Evolutionary conservation across 2,797 vertebrate species (phyloP).

Genomic region (Kryptolebias ocellatus): DNA sequence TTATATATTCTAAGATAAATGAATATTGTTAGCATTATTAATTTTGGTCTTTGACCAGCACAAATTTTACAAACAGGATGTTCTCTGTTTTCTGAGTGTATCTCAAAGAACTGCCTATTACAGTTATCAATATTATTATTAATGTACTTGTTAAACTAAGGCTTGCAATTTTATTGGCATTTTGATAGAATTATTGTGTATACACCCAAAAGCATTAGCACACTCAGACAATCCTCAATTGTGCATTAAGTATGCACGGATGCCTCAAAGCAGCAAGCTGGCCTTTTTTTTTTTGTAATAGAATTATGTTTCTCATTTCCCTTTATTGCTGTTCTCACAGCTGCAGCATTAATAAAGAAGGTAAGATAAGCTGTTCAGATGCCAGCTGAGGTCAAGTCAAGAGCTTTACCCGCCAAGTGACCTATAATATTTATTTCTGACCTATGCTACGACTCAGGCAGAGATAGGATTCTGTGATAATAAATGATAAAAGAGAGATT

Average conservation of each 20-base stretch:
- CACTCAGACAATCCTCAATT: constrained; percentile 24
- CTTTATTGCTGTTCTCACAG: constrained; percentile 14
- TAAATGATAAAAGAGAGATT: constrained; percentile 9
- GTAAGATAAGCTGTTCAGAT: constrained; percentile 26
- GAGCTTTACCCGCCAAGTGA: constrained; percentile 23
- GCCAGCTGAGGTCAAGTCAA: constrained; percentile 24
- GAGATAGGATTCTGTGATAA: background rate
- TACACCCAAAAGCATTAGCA: constrained; percentile 13
- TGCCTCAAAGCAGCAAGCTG: constrained; percentile 37
- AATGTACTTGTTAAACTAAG: no score
- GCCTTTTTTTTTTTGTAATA: constrained; percentile 21
- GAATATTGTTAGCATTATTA: background rate
- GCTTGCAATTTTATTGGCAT: constrained; percentile 5
- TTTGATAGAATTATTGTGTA: constrained; percentile 18
- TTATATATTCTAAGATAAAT: background rate
- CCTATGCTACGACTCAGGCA: constrained; percentile 12
- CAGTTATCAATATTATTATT: no score
- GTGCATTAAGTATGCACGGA: constrained; percentile 24
- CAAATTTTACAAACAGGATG: background rate
- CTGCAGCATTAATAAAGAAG: constrained; percentile 33
- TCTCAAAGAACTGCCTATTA: background rate
- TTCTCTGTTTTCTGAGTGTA: background rate
- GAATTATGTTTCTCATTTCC: constrained; percentile 25
- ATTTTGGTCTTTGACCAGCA: background rate
- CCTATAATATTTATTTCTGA: constrained; percentile 29